Conservation (phyloP, 2,888 invertebrate genomes). For the Neocrepidodera transversa region DNA sequence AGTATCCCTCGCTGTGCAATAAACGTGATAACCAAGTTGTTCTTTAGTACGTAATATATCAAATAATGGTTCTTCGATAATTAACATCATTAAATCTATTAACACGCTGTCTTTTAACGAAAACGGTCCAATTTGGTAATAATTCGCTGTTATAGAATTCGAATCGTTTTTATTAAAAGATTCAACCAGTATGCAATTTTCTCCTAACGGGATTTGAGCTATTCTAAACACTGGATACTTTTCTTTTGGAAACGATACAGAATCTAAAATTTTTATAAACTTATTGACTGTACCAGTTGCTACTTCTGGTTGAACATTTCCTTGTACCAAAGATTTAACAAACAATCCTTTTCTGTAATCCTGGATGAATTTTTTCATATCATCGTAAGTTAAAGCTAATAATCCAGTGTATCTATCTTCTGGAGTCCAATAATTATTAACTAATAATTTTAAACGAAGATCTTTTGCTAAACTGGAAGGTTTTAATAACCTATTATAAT, state of each 20-base stretch:
- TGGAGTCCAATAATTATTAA: conserved; percentile 24
- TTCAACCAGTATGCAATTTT: conserved; percentile 69
- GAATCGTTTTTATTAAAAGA: conserved; percentile 77
- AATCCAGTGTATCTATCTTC: conserved; percentile 69
- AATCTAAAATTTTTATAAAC: conserved; percentile 66
- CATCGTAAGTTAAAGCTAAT: conserved; percentile 63
- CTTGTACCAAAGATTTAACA: conserved; percentile 79
- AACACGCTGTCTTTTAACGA: conserved; percentile 69
- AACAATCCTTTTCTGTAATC: conserved; percentile 69
- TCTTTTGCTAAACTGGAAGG: conserved; percentile 72
- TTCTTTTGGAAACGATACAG: conserved; percentile 60
- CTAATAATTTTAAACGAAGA: conserved; percentile 8
- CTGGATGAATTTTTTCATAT: conserved; percentile 68
- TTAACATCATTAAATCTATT: conserved; percentile 76
- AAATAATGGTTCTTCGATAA: conserved; percentile 89
- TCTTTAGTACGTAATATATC: conserved; percentile 85
- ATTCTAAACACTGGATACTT: conserved; percentile 65
- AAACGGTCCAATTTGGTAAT: conserved; percentile 79
- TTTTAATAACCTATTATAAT: conserved; percentile 77
- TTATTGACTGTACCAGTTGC: conserved; percentile 68
- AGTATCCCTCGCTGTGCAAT: conserved; percentile 72
- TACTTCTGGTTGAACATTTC: conserved; percentile 73
- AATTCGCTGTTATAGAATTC: conserved; percentile 85
- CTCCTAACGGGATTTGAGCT: conserved; percentile 71
- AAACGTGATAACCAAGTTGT: conserved; percentile 88